Evolutionary conservation across 2,113 vertebrate genomes (phyloP).

Genomic region (Microtus pennsylvanicus): DNA sequence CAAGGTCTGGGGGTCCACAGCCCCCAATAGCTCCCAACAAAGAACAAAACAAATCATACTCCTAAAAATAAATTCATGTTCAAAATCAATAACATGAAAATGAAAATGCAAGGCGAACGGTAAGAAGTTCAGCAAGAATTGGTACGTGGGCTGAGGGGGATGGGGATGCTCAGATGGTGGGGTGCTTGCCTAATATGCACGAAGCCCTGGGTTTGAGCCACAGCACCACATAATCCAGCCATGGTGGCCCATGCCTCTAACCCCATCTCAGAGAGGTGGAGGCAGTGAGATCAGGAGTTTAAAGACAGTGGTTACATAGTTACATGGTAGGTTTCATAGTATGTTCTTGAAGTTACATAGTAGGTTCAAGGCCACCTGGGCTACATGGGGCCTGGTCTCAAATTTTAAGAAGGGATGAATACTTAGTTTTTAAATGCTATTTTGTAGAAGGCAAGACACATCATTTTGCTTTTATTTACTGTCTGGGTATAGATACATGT

Average conservation of each 20-base stretch:
- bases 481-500: too few species aligned
- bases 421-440: not conserved
- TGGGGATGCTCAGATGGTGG: not conserved
- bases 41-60: not conserved
- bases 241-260: not conserved
- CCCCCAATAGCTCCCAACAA: not conserved
- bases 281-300: not conserved
- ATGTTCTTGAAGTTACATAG: not conserved
- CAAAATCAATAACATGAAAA: conserved; percentile 16
- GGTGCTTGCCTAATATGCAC: not conserved
- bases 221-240: not conserved
- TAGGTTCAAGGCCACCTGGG: not conserved
- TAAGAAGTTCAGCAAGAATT: not conserved
- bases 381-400: not conserved
- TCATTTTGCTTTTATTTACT: not conserved
- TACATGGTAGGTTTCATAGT: not conserved
- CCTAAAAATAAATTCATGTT: conserved; percentile 45
- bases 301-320: not conserved
- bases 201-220: not conserved
- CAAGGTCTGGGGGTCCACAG: too few species aligned
- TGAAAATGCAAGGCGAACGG: not conserved
- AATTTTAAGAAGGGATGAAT: not conserved
- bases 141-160: not conserved
- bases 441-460: not conserved
- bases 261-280: not conserved